These are phyloP conservation scores for Cataglyphis hispanica DNA, from an alignment of 1,140 invertebrate species.

Conservation along the genomic window DNA sequence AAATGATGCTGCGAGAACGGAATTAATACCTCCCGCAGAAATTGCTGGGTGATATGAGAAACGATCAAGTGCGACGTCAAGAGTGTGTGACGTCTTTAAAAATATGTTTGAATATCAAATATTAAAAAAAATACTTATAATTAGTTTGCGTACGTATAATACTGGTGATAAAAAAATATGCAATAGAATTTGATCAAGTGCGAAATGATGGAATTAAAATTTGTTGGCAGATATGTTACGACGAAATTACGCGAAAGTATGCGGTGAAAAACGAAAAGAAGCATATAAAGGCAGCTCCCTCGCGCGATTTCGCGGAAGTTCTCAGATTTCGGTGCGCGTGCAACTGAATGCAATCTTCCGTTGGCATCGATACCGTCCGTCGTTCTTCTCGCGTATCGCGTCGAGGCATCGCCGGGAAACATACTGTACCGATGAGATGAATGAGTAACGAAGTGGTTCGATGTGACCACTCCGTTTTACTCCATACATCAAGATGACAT, in stretches of 20 bases:
- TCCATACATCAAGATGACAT: conserved; percentile 17
- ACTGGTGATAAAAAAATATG: no score
- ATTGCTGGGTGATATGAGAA: conserved; percentile 18
- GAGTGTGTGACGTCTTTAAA: not conserved
- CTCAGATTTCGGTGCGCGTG: conserved; percentile 70
- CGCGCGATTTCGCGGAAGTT: conserved; percentile 62
- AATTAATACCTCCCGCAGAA: conserved; percentile 55
- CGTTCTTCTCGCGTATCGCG: conserved; percentile 61
- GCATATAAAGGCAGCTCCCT: conserved; percentile 1
- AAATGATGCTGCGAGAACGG: conserved; percentile 44
- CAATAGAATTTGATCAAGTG: not conserved
- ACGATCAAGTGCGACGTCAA: not conserved
- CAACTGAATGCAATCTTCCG: conserved; percentile 70
- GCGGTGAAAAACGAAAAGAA: conserved; percentile 1
- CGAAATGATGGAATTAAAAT: not conserved
- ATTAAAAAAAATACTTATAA: no score
- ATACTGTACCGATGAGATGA: conserved; percentile 43
- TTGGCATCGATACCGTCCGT: conserved; percentile 71
- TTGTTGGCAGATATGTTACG: not conserved
- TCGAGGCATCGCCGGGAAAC: conserved; percentile 50
- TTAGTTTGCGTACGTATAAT: no score
- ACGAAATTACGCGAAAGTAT: conserved; percentile 24
- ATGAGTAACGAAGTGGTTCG: conserved; percentile 23
- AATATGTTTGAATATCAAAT: not conserved
- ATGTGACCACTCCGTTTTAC: conserved; percentile 4